Percentiles rank a stretch among this genome's conserved stretches.
Conservation (phyloP, 92 coral and sea anemone species). For the Montipora capitata region DNA sequence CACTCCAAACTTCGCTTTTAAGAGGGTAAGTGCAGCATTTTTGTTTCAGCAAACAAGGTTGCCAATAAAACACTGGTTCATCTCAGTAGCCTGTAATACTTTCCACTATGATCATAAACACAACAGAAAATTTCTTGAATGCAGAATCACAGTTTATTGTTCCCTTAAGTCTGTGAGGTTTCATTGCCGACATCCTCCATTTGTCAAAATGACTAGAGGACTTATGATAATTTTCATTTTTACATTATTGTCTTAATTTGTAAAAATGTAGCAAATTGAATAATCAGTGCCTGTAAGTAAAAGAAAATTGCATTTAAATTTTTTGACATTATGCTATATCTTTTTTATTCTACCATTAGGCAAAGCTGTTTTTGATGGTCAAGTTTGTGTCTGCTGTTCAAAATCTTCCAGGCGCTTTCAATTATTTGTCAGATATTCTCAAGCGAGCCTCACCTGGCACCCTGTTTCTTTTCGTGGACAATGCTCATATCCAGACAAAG, state of each 20-base stretch:
- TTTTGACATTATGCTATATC: neutral
- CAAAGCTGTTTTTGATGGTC: conserved; percentile 89
- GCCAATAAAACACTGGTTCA: neutral
- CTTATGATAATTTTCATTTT: too few relatives aligned
- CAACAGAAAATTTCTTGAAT: too few relatives aligned
- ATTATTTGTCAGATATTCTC: conserved; percentile 82
- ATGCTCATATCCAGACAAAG: conserved; percentile 98
- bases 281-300: too few relatives aligned
- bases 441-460: conserved; percentile 87
- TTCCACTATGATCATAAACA: too few relatives aligned
- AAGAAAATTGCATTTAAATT: too few relatives aligned
- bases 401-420: conserved; percentile 90
- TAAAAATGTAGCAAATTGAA: too few relatives aligned
- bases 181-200: too few relatives aligned
- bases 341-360: conserved; percentile 55
- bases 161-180: too few relatives aligned
- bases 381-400: conserved; percentile 99
- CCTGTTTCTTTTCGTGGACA: conserved; percentile 95
- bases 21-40: conserved; percentile 72
- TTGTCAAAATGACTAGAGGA: too few relatives aligned
- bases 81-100: too few relatives aligned
- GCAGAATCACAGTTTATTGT: too few relatives aligned
- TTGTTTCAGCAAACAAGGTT: neutral
- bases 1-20: conserved; percentile 82
- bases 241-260: too few relatives aligned